Base-by-base conservation (phyloP, 2,797 vertebrate species). In the Danio jaintianensis region DNA sequence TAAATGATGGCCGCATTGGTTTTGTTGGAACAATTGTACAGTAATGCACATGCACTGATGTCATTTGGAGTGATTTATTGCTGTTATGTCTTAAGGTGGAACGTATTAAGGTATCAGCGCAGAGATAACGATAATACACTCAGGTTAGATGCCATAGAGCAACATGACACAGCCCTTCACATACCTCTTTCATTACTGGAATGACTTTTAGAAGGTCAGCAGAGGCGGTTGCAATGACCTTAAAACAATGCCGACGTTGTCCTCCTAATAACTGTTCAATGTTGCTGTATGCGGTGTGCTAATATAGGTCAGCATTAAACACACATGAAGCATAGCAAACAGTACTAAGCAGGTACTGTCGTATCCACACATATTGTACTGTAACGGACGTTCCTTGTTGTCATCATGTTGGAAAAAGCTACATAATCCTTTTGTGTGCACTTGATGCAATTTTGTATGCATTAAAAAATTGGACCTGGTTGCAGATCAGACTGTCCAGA, bases 231-330 rank as follows among this genome's bases (percentile, higher is more conserved):
- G 40, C 15, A 52, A 9, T 70, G 76, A 78, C 62, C 48, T 64
- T 16, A 43, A 38, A 77, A 38, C 63, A 67, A 67, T 47, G 15
- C 63, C 47, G 42, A 9, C 42, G 38, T 68, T 78, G 52, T 58
- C 15, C 22, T 64, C 20, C 45, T 10, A 22, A 64, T 42, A 52
- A 36, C 43, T 59, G 13, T 61, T 59, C 42, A 22, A 72, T 72
- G 29, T 22, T 40, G 16, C 71, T 48, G 45, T 50, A 38, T 3
- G 45, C 15, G 13, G 58, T 9, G 55, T 59, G 16, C 42, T 59
- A 62, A 75, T 75, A 75, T 50, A 75, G 58, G 70, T 73, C 70
- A 73, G 56, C 40, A 22, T 56, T 73, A 73, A 56, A 42, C 55
- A 58, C 68, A 42, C 40, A 45, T 43, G 18, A 73, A 73, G 52